Base-by-base conservation (phyloP, 2,113 vertebrate species). In the Chionodraco myersi region DNA sequence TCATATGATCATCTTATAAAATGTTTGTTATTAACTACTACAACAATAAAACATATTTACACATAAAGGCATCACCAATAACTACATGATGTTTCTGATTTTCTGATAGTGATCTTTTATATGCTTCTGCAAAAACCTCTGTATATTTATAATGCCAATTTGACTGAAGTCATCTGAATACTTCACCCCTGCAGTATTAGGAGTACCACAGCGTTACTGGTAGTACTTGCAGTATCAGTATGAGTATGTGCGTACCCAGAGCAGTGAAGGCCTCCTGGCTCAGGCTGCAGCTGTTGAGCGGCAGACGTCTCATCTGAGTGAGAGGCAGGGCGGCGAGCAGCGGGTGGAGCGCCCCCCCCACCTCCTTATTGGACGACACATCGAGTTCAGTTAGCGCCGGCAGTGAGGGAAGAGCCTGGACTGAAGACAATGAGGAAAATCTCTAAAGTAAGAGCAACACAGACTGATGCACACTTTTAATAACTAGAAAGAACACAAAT, bases 391-490 rank as follows among this genome's bases (percentile, higher is more conserved):
- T 91, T 85, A 98, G 95, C 82, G 84, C 95, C 6, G 88, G 86
- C 30, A 98, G 93, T 60, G 96, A 93, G 69, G 96, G 96, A 75
- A 97, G 93, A 57, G 95, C 94, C 93, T 97, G 96, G 80, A 94
- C 96, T 98, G 86, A 63, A 84, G 88, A 92, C 88, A 93, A 48
- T 0, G 1, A 66, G 48, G 3, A 41, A 41, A 5, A 41, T 41
- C 36, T 41, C 36, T 41, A 41, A 41, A 41, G 36, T 41, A 41
- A 41, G 36, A 41, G 36, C 36, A 41, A 41, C 36, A 41, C 6
- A 30, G 30, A 30, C 30, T 30, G 30, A 30, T 30, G 30, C 30
- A 30, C 30, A 30, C 30, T 30, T 30, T 30, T 30, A 30, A 30
- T 30, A 30, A 30, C 30, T 30, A 30, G 30, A 30, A 30, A 30